Percentiles rank a stretch among this genome's conserved stretches.
phyloP scores from a whole-genome alignment of 2,888 invertebrate species.

The Athetis lepigone region DNA sequence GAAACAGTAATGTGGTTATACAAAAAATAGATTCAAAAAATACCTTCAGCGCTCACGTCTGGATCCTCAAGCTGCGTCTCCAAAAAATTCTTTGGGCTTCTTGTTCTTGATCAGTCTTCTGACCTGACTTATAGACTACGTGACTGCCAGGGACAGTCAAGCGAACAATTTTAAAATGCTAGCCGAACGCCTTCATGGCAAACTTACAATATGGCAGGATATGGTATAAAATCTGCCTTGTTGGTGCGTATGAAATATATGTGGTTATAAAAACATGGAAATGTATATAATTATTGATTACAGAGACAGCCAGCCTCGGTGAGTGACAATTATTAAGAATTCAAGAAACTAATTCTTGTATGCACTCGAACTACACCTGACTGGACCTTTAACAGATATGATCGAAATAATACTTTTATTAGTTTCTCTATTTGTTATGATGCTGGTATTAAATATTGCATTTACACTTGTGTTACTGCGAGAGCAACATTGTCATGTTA shows the following conservation, averaged over 20 bases:
- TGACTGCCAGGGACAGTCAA: constrained; percentile 90
- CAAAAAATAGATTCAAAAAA: constrained; percentile 89
- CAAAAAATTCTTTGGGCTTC: constrained; percentile 88
- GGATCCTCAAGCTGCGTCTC: constrained; percentile 88
- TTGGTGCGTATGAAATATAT: constrained; percentile 62
- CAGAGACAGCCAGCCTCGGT: constrained; percentile 75
- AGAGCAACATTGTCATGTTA: constrained; percentile 74
- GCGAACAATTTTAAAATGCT: constrained; percentile 89
- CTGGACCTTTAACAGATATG: constrained; percentile 91
- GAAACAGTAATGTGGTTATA: constrained; percentile 81
- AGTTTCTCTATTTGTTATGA: constrained; percentile 83
- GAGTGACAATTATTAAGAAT: constrained; percentile 77
- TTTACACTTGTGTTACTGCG: constrained; percentile 78
- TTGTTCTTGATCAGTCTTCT: constrained; percentile 89
- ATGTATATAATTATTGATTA: constrained; percentile 71
- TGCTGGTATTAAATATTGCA: constrained; percentile 81
- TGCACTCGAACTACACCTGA: constrained; percentile 90
- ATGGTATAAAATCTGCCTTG: constrained; percentile 62
- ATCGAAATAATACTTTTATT: constrained; percentile 89
- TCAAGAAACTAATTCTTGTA: constrained; percentile 85
- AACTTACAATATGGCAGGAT: constrained; percentile 77
- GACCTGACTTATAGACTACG: constrained; percentile 91
- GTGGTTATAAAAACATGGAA: constrained; percentile 59
- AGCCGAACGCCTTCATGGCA: constrained; percentile 82
- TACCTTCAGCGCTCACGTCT: constrained; percentile 88